Percentiles rank a stretch among this genome's conserved stretches.
These are phyloP conservation scores for Hyaena hyaena DNA, from an alignment of 2,113 vertebrate species.

Conservation along the genomic window DNA sequence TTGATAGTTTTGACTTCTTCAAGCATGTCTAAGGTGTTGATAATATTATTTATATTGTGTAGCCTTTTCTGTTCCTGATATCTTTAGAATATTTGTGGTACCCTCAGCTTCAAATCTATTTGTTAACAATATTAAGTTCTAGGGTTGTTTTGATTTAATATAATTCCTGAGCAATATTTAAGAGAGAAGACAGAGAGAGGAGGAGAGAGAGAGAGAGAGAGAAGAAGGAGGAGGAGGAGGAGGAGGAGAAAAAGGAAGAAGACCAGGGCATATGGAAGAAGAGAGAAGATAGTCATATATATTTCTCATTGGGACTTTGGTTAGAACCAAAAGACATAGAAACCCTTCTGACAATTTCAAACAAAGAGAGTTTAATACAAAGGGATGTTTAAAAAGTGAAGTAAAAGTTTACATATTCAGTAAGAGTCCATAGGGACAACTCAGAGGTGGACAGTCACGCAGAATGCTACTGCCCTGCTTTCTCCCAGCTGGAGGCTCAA, in stretches of 20 bases:
- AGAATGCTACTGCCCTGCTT: not conserved
- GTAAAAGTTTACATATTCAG: not conserved
- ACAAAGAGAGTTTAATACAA: not conserved
- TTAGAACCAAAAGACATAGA: not conserved
- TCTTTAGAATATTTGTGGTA: not conserved
- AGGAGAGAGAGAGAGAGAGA: too few relatives aligned
- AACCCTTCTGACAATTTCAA: not conserved
- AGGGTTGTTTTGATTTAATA: not conserved
- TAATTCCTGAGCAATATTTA: not conserved
- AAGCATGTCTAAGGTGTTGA: too few relatives aligned
- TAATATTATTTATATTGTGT: not conserved
- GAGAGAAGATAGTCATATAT: not conserved
- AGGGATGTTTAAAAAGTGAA: not conserved
- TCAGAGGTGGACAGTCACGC: not conserved
- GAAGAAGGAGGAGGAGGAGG: not conserved
- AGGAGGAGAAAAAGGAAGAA: not conserved
- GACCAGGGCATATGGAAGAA: not conserved
- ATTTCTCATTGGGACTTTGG: not conserved
- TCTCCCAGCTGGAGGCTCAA: not conserved
- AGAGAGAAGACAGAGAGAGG: not conserved
- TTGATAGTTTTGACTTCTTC: not conserved
- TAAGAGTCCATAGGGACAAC: too few relatives aligned
- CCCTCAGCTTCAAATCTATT: not conserved
- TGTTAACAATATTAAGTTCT: not conserved
- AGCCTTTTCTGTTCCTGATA: not conserved